Evolutionary conservation across 2,113 vertebrate species (phyloP), one percentile per base, ranked within the genome.

Genomic region (Martes martes): DNA sequence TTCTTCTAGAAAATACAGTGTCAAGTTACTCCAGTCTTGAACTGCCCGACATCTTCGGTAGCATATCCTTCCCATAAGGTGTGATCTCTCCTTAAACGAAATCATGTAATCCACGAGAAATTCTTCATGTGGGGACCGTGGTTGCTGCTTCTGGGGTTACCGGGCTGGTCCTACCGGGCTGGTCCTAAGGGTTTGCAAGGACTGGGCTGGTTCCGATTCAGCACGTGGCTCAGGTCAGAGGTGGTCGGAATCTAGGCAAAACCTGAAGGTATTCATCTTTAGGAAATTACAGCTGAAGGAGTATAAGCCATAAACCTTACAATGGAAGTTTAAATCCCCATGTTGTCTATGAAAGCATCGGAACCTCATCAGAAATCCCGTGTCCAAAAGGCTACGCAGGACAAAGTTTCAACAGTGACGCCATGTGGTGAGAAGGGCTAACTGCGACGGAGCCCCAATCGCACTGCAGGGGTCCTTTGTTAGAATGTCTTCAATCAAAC

Each of bases 341-440:
- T 4, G 2, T 47, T 15, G 36, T n/a, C 82, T 61, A 9, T 28
- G 52, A 33, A 67, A 67, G 23, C 89, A 28, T n/a, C 33, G 24
- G 26, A 45, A 78, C 36, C 52, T 84, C 24, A 47, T 67, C 11
- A 67, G 63, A 81, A 57, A 57, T 24, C 45, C 6, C 28, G 23
- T 26, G 89, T 80, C 88, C 91, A 50, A 26, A 28, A 87, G 80
- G 96, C 93, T 90, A 69, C 39, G 36, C 84, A n/a, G 67, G 84
- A 61, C 61, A 74, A 16, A 86, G 39, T 80, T 91, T 97, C 97
- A 94, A 95, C 91, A 98, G 80, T 31, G 55, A 78, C 95, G 63
- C 59, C 93, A 57, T 21, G 91, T 92, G 97, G 87, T 61, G 15
- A 3, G 18, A 45, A 86, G 18, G 6, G 23, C 11, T 52, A 89